These are phyloP conservation scores for Mesorhabditis sp. DNA, from an alignment of 2,888 invertebrate genomes.

Conservation along the genomic window DNA sequence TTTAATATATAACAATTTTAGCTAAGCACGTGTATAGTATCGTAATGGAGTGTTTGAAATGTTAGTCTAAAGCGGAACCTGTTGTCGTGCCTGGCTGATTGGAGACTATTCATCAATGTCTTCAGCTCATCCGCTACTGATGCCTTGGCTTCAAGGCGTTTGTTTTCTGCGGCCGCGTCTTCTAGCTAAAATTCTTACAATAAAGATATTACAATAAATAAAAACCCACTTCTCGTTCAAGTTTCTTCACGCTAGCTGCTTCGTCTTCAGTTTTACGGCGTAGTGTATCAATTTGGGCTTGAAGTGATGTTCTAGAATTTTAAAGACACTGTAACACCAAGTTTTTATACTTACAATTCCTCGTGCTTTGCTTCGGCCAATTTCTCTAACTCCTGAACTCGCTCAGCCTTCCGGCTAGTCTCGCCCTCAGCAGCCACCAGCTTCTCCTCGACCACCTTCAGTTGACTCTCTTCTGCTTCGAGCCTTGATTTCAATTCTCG, in stretches of 20 bases:
- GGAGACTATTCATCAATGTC: background rate
- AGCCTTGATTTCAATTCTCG: background rate
- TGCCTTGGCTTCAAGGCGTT: background rate
- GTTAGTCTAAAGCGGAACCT: constrained; percentile 3
- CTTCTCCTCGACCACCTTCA: constrained; percentile 1
- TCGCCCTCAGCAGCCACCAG: background rate
- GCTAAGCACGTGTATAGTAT: background rate
- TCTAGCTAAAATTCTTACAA: background rate
- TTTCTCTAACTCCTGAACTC: background rate
- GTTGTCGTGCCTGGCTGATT: constrained; percentile 5
- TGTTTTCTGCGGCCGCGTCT: background rate
- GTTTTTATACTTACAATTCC: background rate
- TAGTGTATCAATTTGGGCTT: background rate
- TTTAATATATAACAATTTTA: too few relatives aligned
- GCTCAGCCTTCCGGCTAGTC: background rate
- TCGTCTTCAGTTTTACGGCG: background rate
- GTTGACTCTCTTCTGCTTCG: background rate
- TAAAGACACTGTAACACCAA: background rate
- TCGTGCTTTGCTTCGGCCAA: background rate
- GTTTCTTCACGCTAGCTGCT: background rate
- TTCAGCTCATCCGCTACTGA: constrained; percentile 6
- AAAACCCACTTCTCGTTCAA: background rate
- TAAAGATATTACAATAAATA: background rate
- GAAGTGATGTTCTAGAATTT: background rate
- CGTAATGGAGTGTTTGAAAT: background rate